Conservation (phyloP, 2,888 invertebrate genomes). For the Allophyes oxyacanthae region DNA sequence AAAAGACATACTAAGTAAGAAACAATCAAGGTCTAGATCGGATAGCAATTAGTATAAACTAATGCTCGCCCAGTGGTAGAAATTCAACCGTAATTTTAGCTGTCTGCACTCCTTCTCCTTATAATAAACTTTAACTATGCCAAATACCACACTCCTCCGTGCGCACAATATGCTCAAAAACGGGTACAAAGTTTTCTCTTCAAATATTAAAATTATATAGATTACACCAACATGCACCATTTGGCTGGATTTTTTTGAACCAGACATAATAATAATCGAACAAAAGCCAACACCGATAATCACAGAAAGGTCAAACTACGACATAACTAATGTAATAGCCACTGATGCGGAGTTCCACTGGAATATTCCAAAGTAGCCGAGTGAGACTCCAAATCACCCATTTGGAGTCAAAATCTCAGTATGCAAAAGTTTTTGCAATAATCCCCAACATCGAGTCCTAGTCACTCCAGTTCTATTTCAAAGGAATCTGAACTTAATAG, state of each 20-base stretch:
- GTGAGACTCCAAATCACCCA: constrained; percentile 63
- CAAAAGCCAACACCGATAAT: constrained; percentile 6
- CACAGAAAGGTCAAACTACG: constrained; percentile 23
- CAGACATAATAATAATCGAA: constrained; percentile 7
- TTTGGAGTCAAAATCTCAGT: constrained; percentile 65
- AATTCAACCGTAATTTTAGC: too few species aligned
- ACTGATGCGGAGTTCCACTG: constrained; percentile 39
- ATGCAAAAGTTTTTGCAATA: constrained; percentile 68
- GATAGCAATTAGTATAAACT: too few species aligned
- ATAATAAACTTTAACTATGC: too few species aligned
- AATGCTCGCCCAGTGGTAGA: too few species aligned
- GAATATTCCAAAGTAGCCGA: constrained; percentile 46
- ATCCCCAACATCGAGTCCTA: constrained; percentile 64
- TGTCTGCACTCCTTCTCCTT: too few species aligned
- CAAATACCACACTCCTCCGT: too few species aligned
- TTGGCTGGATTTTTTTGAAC: neutral
- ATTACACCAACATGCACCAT: too few species aligned
- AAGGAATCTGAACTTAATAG: constrained; percentile 26
- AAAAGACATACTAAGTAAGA: too few species aligned
- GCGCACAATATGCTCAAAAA: too few species aligned
- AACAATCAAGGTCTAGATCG: too few species aligned
- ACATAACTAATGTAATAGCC: constrained; percentile 42
- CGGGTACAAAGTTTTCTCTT: too few species aligned
- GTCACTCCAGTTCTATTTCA: constrained; percentile 45
- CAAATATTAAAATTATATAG: too few species aligned